Evolutionary conservation across 2,888 invertebrate genomes (phyloP).

Genomic region (Argynnis bischoffii): DNA sequence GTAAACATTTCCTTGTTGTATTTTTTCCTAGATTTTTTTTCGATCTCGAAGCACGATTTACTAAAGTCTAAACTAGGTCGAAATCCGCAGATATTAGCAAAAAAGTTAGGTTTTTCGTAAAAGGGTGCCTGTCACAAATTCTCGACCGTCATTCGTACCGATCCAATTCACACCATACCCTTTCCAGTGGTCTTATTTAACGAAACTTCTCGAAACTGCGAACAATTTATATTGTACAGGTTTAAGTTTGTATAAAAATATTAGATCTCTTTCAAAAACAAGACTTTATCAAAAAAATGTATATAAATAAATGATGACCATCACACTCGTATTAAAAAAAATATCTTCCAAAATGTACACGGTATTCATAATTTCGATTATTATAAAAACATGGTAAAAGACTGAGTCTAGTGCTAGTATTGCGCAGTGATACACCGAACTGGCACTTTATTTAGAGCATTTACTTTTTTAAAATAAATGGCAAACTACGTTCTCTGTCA

Average conservation of each 20-base stretch:
- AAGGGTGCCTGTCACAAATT: slow-evolving; percentile 18
- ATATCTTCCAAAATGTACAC: no score
- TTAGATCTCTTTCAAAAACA: neutral
- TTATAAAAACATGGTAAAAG: no score
- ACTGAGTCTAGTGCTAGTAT: no score
- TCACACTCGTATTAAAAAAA: no score
- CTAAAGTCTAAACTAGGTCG: slow-evolving; percentile 9
- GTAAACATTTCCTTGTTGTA: no score
- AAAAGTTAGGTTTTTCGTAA: slow-evolving; percentile 22
- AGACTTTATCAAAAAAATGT: neutral
- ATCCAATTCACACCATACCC: slow-evolving; percentile 17
- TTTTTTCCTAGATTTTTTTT: neutral
- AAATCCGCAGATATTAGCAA: slow-evolving; percentile 18
- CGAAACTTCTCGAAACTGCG: slow-evolving; percentile 9
- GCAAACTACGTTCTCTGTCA: no score
- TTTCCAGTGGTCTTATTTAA: slow-evolving; percentile 20
- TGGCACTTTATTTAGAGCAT: no score
- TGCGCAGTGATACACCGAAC: no score
- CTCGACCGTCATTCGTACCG: slow-evolving; percentile 11
- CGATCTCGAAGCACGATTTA: slow-evolving; percentile 3
- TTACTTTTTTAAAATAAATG: no score
- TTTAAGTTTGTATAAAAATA: neutral
- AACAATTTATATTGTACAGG: slow-evolving; percentile 10
- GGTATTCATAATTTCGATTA: no score
- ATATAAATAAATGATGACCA: no score